Percentiles rank a stretch among this genome's conserved stretches.
Conservation (phyloP, 1,140 invertebrate species). For the Penaeus japonicus region DNA sequence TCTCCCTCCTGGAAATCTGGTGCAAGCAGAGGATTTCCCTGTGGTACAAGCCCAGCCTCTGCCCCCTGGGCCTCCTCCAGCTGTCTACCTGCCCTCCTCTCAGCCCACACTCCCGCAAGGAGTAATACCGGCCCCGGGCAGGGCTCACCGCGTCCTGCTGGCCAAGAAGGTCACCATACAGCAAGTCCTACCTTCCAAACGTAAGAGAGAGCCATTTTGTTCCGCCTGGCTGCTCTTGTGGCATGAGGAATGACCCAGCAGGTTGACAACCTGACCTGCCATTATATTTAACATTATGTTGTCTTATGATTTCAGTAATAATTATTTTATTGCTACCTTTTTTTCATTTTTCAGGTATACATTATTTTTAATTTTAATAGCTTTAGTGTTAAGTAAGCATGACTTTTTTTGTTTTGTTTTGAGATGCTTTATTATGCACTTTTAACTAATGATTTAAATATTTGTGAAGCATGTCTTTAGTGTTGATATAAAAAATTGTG, state of each 20-base stretch:
- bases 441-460: no score
- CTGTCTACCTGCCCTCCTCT: conserved; percentile 49
- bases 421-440: no score
- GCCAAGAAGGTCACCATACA: conserved; percentile 64
- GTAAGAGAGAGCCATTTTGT: conserved; percentile 64
- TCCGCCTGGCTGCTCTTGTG: conserved; percentile 38
- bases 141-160: conserved; percentile 60
- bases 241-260: conserved; percentile 40
- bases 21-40: conserved; percentile 43
- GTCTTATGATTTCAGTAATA: background rate
- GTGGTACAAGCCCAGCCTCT: conserved; percentile 55
- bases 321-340: background rate
- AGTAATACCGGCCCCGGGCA: conserved; percentile 43
- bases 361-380: background rate
- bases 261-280: background rate
- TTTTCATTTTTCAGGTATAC: background rate
- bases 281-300: no score
- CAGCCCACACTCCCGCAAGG: conserved; percentile 31
- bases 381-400: background rate
- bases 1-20: conserved; percentile 22
- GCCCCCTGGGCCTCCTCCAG: conserved; percentile 52
- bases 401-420: no score
- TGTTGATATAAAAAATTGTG: background rate
- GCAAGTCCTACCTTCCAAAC: conserved; percentile 68
- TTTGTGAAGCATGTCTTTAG: no score